Evolutionary conservation across 2,888 invertebrate genomes (phyloP).

Genomic region (Limenitis arthemis): DNA sequence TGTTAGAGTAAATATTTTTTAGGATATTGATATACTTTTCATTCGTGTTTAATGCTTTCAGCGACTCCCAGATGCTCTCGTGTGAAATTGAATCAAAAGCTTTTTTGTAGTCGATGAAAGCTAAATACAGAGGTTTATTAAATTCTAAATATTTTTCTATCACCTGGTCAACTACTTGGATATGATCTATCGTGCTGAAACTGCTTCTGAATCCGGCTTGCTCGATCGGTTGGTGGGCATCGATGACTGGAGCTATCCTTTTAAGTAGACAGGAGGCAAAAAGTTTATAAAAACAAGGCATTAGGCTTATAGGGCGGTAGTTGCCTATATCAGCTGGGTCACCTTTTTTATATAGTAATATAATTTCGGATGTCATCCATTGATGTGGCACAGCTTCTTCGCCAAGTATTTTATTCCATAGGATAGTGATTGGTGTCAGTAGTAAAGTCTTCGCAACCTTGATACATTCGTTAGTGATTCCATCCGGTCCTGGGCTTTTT

Average conservation of each 20-base stretch:
- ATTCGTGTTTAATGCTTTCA: not conserved
- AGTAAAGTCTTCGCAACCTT: constrained; percentile 17
- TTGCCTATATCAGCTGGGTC: constrained; percentile 20
- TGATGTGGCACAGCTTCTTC: constrained; percentile 14
- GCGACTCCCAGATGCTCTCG: not conserved
- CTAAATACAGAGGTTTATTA: not conserved
- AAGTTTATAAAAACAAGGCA: not conserved
- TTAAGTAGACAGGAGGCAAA: not conserved
- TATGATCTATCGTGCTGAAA: constrained; percentile 15
- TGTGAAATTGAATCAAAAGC: not conserved
- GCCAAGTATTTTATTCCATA: constrained; percentile 21
- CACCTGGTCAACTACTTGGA: constrained; percentile 4
- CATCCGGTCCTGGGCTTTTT: constrained; percentile 6
- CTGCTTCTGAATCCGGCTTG: not conserved
- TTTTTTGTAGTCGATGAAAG: not conserved
- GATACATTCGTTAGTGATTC: constrained; percentile 23
- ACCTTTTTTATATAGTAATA: constrained; percentile 24
- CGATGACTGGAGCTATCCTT: not conserved
- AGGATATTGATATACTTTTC: constrained; percentile 8
- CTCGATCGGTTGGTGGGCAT: constrained; percentile 7
- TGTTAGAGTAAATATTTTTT: constrained; percentile 8
- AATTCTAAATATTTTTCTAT: not conserved
- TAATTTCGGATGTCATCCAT: constrained; percentile 23
- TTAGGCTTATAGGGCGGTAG: constrained; percentile 17
- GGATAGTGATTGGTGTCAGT: constrained; percentile 12